Percentiles rank a stretch among this genome's conserved stretches.
Conservation (phyloP, 2,113 vertebrate genomes). For the Ailuropoda melanoleuca region DNA sequence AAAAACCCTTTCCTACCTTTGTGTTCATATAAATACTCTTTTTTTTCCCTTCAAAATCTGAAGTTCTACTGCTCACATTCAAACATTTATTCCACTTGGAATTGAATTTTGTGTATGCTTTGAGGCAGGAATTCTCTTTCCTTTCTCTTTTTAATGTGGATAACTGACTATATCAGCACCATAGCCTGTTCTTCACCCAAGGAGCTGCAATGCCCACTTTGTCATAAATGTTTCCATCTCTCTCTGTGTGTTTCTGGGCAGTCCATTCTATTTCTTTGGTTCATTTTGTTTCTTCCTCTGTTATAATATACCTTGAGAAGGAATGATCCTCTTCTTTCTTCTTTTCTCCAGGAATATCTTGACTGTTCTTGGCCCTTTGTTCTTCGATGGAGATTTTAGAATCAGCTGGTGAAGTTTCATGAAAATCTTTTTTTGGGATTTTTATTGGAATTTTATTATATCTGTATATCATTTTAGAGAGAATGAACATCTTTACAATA, state of each 20-base stretch:
- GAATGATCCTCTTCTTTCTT: not conserved
- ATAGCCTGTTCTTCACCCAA: not conserved
- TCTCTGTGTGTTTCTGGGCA: not conserved
- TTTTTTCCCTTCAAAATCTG: not conserved
- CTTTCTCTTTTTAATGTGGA: not conserved
- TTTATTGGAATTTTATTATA: not conserved
- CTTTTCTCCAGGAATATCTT: not conserved
- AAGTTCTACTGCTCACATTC: not conserved
- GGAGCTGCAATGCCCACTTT: not conserved
- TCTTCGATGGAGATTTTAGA: not conserved
- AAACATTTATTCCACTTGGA: not conserved
- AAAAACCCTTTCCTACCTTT: not conserved
- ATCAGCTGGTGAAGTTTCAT: not conserved
- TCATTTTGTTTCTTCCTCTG: not conserved
- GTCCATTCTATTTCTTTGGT: not conserved
- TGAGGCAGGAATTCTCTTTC: not conserved
- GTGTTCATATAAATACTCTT: not conserved
- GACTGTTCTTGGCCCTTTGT: not conserved
- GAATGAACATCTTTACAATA: not conserved
- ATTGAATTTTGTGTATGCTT: not conserved
- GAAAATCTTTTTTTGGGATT: not conserved
- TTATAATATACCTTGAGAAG: not conserved
- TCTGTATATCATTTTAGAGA: not conserved
- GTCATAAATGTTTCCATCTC: not conserved
- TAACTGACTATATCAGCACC: not conserved